A percentile compares a stretch with the other conserved stretches of the same genome.
These are phyloP conservation scores for Euwallacea similis DNA, from an alignment of 1,140 invertebrate genomes.

Conservation along the genomic window DNA sequence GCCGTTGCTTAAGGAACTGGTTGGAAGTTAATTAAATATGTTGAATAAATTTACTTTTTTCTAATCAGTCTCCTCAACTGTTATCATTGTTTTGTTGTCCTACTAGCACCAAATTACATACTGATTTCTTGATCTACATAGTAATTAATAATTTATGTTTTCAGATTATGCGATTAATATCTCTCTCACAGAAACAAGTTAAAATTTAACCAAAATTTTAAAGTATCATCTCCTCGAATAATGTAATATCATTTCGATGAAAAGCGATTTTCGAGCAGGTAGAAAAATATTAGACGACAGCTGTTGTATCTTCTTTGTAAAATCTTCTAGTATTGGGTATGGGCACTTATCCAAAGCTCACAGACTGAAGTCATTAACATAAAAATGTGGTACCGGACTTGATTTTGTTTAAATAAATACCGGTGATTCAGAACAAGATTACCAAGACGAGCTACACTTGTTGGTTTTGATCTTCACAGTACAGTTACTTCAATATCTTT, in stretches of 20 bases:
- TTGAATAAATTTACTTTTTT: not conserved
- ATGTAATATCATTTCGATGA: slow-evolving; percentile 10
- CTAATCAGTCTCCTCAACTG: too few relatives aligned
- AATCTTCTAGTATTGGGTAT: not conserved
- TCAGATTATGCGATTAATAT: too few relatives aligned
- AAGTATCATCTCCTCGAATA: not conserved
- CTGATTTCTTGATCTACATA: too few relatives aligned
- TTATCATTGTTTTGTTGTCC: too few relatives aligned
- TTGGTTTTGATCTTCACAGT: not conserved
- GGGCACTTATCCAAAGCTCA: not conserved
- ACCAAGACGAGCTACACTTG: too few relatives aligned
- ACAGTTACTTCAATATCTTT: slow-evolving; percentile 7
- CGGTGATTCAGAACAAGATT: too few relatives aligned
- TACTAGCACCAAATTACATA: too few relatives aligned
- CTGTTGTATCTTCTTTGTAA: slow-evolving; percentile 7
- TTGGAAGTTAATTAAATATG: slow-evolving; percentile 28
- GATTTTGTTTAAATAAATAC: slow-evolving; percentile 15
- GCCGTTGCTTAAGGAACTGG: slow-evolving; percentile 23
- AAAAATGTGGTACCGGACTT: slow-evolving; percentile 13
- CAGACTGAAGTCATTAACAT: slow-evolving; percentile 7
- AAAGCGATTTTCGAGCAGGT: slow-evolving; percentile 17
- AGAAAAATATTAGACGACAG: slow-evolving; percentile 10
- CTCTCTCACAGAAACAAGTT: too few relatives aligned
- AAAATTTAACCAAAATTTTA: not conserved
- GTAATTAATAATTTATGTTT: too few relatives aligned